Evolutionary conservation across 2,888 invertebrate genomes (phyloP).

Genomic region (Thymelicus acteon): DNA sequence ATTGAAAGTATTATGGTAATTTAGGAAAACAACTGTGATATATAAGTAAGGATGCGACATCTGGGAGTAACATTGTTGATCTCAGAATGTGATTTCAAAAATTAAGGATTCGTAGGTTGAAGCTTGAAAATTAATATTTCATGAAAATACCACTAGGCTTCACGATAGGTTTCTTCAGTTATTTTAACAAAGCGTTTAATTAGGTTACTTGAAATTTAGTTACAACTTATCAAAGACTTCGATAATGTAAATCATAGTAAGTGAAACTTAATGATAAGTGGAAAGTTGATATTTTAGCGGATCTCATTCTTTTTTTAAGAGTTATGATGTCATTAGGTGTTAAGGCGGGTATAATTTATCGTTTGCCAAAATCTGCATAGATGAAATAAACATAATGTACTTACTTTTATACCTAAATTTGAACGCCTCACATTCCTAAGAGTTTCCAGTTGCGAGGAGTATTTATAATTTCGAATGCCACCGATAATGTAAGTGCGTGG

Average conservation of each 20-base stretch:
- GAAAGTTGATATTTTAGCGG: slow-evolving; percentile 52
- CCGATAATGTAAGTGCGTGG: slow-evolving; percentile 58
- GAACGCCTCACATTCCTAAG: slow-evolving; percentile 40
- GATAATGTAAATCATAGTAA: slow-evolving; percentile 15
- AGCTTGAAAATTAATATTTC: slow-evolving; percentile 44
- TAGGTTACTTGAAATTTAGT: slow-evolving; percentile 38
- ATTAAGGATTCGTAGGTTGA: slow-evolving; percentile 50
- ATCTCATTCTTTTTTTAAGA: slow-evolving; percentile 68
- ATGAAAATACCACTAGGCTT: slow-evolving; percentile 23
- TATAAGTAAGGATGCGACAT: slow-evolving; percentile 73
- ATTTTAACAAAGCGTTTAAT: slow-evolving; percentile 26
- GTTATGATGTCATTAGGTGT: slow-evolving; percentile 55
- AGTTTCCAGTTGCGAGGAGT: slow-evolving; percentile 31
- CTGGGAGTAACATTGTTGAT: slow-evolving; percentile 73
- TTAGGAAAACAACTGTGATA: slow-evolving; percentile 82
- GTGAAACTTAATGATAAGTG: slow-evolving; percentile 36
- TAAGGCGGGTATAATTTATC: slow-evolving; percentile 44
- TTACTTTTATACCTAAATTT: slow-evolving; percentile 23
- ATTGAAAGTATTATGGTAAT: slow-evolving; percentile 78
- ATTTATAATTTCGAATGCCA: slow-evolving; percentile 53
- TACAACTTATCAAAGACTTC: slow-evolving; percentile 39
- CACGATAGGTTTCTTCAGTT: slow-evolving; percentile 21
- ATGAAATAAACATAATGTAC: slow-evolving; percentile 18
- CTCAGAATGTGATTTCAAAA: slow-evolving; percentile 72
- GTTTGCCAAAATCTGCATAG: slow-evolving; percentile 24